Conservation (phyloP, 2,888 invertebrate species). For the Pollenia angustigena region DNA sequence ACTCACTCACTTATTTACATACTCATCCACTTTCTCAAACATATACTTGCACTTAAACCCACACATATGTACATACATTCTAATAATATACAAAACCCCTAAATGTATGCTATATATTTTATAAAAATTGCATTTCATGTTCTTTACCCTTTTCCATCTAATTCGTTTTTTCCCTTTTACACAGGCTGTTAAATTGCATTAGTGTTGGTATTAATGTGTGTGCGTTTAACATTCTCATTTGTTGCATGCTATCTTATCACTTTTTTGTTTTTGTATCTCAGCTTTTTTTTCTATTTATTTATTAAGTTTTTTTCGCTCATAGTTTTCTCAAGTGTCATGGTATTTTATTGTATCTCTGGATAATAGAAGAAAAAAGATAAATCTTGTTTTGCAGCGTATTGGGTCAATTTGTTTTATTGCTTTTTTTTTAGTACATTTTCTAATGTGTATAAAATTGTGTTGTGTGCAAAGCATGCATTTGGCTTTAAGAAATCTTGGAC, state of each 20-base stretch:
- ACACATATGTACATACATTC: background rate
- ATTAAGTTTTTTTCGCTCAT: conserved; percentile 20
- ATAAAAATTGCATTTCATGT: conserved; percentile 51
- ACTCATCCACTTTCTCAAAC: conserved; percentile 9
- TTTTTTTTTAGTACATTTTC: conserved; percentile 1
- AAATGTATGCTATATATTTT: conserved; percentile 49
- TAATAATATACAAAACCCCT: conserved; percentile 14
- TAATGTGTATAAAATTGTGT: background rate
- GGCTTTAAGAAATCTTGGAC: too few relatives aligned
- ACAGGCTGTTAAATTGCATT: background rate
- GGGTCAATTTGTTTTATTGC: conserved; percentile 45
- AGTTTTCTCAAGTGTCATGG: conserved; percentile 59
- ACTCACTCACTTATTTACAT: conserved; percentile 39
- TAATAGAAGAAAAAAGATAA: conserved; percentile 27
- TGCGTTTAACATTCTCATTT: conserved; percentile 41
- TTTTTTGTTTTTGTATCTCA: conserved; percentile 19
- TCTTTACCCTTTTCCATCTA: conserved; percentile 8
- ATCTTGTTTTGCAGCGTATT: conserved; percentile 17
- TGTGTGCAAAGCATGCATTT: too few relatives aligned
- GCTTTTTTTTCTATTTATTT: conserved; percentile 34
- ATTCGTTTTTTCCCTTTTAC: background rate
- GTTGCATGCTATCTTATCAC: conserved; percentile 54
- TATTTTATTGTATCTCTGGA: conserved; percentile 54
- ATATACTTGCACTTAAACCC: background rate
- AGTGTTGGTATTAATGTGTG: background rate